Evolutionary conservation across 1,140 invertebrate genomes (phyloP), one percentile per base, ranked within the genome.

Genomic region (Micrasema minimum): DNA sequence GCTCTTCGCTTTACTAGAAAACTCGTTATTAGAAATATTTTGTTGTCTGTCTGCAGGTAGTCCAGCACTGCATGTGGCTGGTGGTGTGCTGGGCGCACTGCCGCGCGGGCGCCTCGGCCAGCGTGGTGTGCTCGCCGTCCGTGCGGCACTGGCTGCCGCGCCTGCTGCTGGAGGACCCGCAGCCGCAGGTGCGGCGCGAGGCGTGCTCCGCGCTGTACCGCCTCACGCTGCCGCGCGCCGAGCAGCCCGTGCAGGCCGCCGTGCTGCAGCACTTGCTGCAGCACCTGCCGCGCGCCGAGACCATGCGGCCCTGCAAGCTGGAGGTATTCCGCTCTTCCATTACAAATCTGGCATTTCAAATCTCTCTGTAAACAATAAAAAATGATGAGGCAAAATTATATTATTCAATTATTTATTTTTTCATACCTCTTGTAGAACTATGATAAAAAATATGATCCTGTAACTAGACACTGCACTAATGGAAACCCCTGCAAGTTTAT

Each of bases 131-230:
- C 80, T 80, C 82, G 50, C 78, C 70, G 4, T 70, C 66, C 51
- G 67, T 85, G 74, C 77, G 82, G 0, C 77, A 80, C 22, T 82
- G 82, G 71, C 82, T 82, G 55, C 83, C 83, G 0, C 72, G 83
- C 0, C 75, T 85, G 18, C 75, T 85, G 65, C 77, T 85, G 0
- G 78, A 82, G 79, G 88, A 85, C 66, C 81, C 80, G 2, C 82
- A 85, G 46, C 83, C 83, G 88, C 86, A 92, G 57, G 93, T 97
- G 0, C 86, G 95, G 22, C 87, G 93, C 65, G 95, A 97, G 83
- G 92, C 94, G 0, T 96, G 95, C 80, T 92, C 92, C 22, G 94
- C 94, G 0, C 83, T 97, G 2, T 96, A 97, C 80, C 87, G 92
- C 59, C 82, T 96, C 41, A 96, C 93, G 79, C 83, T 96, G 20